Evolutionary conservation across 2,888 invertebrate genomes (phyloP).

Genomic region (Ecliptopera silaceata): DNA sequence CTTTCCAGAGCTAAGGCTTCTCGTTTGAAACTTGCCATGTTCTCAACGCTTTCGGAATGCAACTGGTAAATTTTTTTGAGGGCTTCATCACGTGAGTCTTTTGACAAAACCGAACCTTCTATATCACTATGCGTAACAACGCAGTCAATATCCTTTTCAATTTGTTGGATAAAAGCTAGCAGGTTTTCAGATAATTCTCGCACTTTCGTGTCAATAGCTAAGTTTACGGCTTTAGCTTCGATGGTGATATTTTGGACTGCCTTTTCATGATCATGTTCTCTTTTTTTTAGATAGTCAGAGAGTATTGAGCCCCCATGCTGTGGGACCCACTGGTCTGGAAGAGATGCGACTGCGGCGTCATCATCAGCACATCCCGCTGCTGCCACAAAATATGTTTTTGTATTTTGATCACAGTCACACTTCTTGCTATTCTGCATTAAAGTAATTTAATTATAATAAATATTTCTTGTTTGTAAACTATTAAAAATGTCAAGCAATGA

Average conservation of each 20-base stretch:
- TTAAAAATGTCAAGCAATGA: constrained; percentile 11
- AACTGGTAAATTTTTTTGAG: constrained; percentile 47
- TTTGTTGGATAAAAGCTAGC: constrained; percentile 53
- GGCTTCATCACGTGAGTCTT: constrained; percentile 43
- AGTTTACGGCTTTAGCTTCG: constrained; percentile 49
- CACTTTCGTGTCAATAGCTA: constrained; percentile 54
- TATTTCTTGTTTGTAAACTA: neutral
- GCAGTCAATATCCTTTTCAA: constrained; percentile 54
- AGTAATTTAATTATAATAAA: neutral
- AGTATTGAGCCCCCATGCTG: constrained; percentile 57
- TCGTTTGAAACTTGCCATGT: constrained; percentile 52
- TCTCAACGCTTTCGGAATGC: constrained; percentile 44
- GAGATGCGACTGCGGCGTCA: constrained; percentile 56
- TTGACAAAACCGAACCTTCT: constrained; percentile 28
- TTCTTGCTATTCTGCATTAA: neutral
- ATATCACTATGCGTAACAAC: constrained; percentile 43
- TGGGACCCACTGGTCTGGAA: constrained; percentile 64
- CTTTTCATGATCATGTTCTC: constrained; percentile 50
- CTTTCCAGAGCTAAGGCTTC: constrained; percentile 58
- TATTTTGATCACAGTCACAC: constrained; percentile 20
- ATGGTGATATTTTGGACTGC: constrained; percentile 45
- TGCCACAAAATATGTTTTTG: constrained; percentile 37
- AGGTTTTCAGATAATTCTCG: constrained; percentile 54
- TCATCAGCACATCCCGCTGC: constrained; percentile 57
- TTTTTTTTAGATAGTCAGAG: constrained; percentile 57